Evolutionary conservation across 2,888 invertebrate species (phyloP), one percentile per base, ranked within the genome.

Genomic region (Drosophila recens): DNA sequence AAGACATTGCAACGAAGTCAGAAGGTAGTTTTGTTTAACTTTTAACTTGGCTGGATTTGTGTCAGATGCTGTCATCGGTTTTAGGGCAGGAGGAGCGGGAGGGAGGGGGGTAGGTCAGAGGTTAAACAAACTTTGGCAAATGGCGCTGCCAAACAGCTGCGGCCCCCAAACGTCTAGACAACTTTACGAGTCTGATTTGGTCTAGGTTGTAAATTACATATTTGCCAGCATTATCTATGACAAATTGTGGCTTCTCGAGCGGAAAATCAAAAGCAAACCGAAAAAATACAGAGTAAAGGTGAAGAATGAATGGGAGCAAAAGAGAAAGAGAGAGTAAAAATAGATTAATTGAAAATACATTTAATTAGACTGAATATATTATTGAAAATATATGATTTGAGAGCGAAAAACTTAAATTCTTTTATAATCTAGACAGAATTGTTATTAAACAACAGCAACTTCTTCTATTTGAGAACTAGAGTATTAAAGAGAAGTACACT

Each of bases 21-120:
- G 68, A 57, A 75, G 81, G 74, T 77, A 69, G 75, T 84, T 75
- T 79, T 82, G 84, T 84, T 81, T 79, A 81, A 84, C 87, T 83
- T 87, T 87, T 87, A 67, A 84, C 80, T 69, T 80, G 75, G 46
- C 59, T 61, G 82, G 82, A 87, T 84, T 87, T 84, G 75, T 82
- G 85, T 72, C 79, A 75, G 62, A 62, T 75, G 79, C 62, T 77
- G 77, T 71, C 65, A 59, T 71, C 61, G 63, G 59, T 71, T 62
- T 67, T 54, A 11, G 27, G 53, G 56, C n/a, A 45, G 34, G 10
- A 38, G 43, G 17, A 10, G 36, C 3, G 30, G 9, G 9, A 10
- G 43, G 23, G 42, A 3, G 8, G 23, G n/a, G 27, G 13, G 17
- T 9, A 51, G 53, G 34, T 45, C 33, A 34, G 36, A 51, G 63